Percentiles rank a stretch among this genome's conserved stretches.
Evolutionary conservation across 2,888 invertebrate species (phyloP).

Genomic region (Ectemnius lituratus): DNA sequence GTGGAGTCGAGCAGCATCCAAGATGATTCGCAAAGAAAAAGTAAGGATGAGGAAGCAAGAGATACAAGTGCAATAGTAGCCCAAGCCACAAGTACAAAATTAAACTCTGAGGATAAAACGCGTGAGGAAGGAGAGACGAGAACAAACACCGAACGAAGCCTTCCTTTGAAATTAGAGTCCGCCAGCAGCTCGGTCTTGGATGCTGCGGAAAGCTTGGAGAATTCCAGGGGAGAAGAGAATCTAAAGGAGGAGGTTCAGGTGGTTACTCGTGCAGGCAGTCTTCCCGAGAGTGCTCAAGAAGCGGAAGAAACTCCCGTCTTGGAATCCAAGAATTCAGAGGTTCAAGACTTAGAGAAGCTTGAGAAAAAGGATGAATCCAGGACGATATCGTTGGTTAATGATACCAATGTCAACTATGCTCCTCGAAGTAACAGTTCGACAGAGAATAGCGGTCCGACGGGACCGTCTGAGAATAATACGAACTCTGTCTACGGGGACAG

Average conservation of each 20-base stretch:
- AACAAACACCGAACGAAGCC: neutral
- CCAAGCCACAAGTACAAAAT: neutral
- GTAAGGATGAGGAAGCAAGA: neutral
- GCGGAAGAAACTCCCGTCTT: neutral
- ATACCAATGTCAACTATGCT: constrained; percentile 67
- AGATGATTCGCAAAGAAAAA: neutral
- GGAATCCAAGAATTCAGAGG: constrained; percentile 41
- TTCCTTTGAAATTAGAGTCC: neutral
- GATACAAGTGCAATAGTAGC: too few species aligned
- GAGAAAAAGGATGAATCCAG: constrained; percentile 35
- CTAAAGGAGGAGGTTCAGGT: neutral
- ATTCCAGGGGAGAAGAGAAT: neutral
- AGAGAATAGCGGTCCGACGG: constrained; percentile 32
- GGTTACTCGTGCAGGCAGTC: neutral
- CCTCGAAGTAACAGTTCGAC: constrained; percentile 39
- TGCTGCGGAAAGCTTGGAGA: neutral
- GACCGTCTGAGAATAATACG: constrained; percentile 37
- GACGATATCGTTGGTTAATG: constrained; percentile 65
- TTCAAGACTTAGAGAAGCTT: constrained; percentile 41
- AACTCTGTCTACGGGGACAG: constrained; percentile 52
- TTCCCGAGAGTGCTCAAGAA: neutral
- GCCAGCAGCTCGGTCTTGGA: neutral
- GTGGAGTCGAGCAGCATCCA: constrained; percentile 28
- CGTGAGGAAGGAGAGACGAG: neutral
- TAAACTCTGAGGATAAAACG: neutral